Base-by-base conservation (phyloP, 2,888 invertebrate species). In the Diarsia mendica region DNA sequence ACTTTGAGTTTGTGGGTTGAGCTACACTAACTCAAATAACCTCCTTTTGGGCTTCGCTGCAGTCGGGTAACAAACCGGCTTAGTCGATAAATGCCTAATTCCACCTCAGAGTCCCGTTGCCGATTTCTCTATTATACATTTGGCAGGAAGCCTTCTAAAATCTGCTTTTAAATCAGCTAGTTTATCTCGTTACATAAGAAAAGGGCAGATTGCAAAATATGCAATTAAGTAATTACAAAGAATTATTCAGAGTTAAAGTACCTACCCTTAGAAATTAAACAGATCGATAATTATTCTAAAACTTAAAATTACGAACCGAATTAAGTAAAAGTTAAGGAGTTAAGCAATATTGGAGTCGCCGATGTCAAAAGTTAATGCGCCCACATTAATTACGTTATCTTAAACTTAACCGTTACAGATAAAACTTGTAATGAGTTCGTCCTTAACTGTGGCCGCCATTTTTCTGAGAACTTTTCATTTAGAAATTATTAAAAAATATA, bases 361-460 rank as follows among this genome's bases (percentile, higher is more conserved):
- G 18, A 83, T 71, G 66, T 74, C 71, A 39, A 73, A 83, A 83
- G 78, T 85, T 85, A 82, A 81, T 81, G 73, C 69, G 69, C 70
- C 76, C 72, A 39, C 72, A 85, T 85, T 85, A 85, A 85, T 86
- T 75, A 79, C 67, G 76, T 82, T 85, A 85, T 82, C 80, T 82
- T 72, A 33, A 73, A 86, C 49, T 77, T 77, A 60, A 75, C 33
- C 82, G 58, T 66, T 64, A 72, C 23, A 75, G 76, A 83, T 79
- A 53, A 80, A 88, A 88, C 83, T 88, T 82, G 72, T 82, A 88
- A 88, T 77, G 77, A 84, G 83, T 77, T 75, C 49, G 69, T 60
- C 53, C n/a, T 66, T 67, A 33, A 55, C 73, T 53, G 15, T 23
- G 68, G 53, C 28, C 64, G 53, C n/a, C 49, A 63, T 72, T 68